Evolutionary conservation across 2,113 vertebrate genomes (phyloP).

Genomic region (Columba janthina): DNA sequence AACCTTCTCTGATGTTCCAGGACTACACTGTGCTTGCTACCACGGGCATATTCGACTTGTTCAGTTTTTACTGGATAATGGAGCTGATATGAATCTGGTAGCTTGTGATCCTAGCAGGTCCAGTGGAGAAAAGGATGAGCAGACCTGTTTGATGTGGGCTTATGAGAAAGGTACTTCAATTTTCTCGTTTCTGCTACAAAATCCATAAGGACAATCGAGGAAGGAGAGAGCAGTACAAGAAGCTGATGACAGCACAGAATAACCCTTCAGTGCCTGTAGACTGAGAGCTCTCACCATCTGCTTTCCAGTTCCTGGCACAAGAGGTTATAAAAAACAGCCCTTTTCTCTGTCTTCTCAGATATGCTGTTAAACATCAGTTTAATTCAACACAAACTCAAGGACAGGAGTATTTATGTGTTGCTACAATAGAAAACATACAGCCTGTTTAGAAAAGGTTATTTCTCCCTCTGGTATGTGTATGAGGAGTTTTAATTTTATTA

Average conservation of each 20-base stretch:
- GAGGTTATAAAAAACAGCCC: not conserved
- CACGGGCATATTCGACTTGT: slow-evolving; percentile 93
- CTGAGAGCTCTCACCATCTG: not conserved
- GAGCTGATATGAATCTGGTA: slow-evolving; percentile 95
- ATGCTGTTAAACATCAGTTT: not conserved
- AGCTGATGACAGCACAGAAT: not conserved
- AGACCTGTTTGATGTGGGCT: slow-evolving; percentile 98
- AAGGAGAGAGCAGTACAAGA: not conserved
- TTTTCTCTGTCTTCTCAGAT: not conserved
- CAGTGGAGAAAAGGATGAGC: slow-evolving; percentile 96
- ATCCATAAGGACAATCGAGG: not conserved
- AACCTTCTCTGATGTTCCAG: slow-evolving; percentile 58
- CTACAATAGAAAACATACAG: not conserved
- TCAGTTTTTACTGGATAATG: slow-evolving; percentile 90
- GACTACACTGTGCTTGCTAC: slow-evolving; percentile 92
- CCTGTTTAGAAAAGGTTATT: not conserved
- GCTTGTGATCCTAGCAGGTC: slow-evolving; percentile 95
- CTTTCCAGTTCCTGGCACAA: not conserved
- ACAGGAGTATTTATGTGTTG: not conserved
- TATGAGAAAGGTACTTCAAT: slow-evolving; percentile 90
- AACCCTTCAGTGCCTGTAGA: not conserved
- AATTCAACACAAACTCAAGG: not conserved
- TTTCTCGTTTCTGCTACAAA: not conserved
- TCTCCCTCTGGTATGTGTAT: not conserved
- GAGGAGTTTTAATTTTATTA: not conserved